Base-by-base conservation (phyloP, 2,113 vertebrate species). In the Lonchura striata region DNA sequence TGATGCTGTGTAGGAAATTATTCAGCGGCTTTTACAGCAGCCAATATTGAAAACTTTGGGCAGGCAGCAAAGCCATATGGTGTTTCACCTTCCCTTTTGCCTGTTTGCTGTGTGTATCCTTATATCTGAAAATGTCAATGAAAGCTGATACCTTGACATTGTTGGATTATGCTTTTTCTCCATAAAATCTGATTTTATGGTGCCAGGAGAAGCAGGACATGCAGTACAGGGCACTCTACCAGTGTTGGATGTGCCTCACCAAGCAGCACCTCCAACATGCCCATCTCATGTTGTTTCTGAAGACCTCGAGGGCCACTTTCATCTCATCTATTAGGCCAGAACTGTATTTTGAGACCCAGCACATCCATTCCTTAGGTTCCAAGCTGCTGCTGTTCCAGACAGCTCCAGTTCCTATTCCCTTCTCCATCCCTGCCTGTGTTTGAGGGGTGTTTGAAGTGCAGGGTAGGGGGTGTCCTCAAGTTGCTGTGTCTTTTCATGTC, bases 51-150 rank as follows among this genome's bases (percentile, higher is more conserved):
- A 47, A 53, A 27, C 15, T 80, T 72, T 35, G 52, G 31, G 13
- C 2, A 9, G 6, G 1, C 44, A 84, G 46, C 39, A 74, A 46
- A 64, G 21, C 17, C 0, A 0, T 31, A 4, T 20, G 24, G 13
- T 4, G 1, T 17, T 17, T 60, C 59, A 22, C n/a, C 49, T 84
- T 82, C 41, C 37, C 78, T 95, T 89, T 64, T 56, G 7, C 49
- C 35, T 56, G 24, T 56, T 54, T 41, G 20, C 24, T 60, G 9
- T 8, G 15, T 42, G 21, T 33, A 10, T 30, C 41, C 59, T 54
- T n/a, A 12, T 44, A 69, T 72, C 63, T 78, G 84, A 69, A 84
- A 80, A 59, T 1, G 15, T 3, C 1, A 2, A 21, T 59, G 60
- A 56, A 79, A 82, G 18, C 25, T 53, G 33, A n/a, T 61, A 53